A percentile compares a stretch with the other conserved stretches of the same genome.
These are phyloP conservation scores for Uropsilus gracilis DNA, from an alignment of 2,113 vertebrate species.

Conservation along the genomic window DNA sequence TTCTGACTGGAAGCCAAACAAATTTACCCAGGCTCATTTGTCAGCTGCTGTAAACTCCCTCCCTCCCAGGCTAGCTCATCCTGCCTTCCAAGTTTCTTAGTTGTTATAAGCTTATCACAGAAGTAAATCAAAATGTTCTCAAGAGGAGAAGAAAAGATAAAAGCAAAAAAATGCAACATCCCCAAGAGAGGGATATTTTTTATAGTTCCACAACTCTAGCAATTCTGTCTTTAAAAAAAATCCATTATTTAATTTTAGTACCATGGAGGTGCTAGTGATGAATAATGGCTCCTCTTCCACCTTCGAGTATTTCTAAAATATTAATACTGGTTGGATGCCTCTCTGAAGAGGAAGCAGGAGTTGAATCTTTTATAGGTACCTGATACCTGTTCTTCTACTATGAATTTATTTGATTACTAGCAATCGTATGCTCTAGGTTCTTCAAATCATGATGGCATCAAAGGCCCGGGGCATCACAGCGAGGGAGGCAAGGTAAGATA, in stretches of 20 bases:
- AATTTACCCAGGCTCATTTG: neutral
- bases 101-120: constrained; percentile 78
- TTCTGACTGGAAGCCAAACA: constrained; percentile 2
- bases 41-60: neutral
- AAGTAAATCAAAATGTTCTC: constrained; percentile 82
- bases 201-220: constrained; percentile 72
- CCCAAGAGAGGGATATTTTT: constrained; percentile 76
- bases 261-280: constrained; percentile 66
- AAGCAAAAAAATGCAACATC: constrained; percentile 73
- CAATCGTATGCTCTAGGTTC: neutral
- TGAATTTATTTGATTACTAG: neutral
- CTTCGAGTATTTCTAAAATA: constrained; percentile 80
- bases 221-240: constrained; percentile 76
- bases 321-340: constrained; percentile 74
- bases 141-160: constrained; percentile 79
- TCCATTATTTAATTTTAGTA: constrained; percentile 81
- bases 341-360: constrained; percentile 64
- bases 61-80: neutral
- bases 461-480: neutral
- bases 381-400: constrained; percentile 6
- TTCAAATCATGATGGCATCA: neutral
- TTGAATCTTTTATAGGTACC: constrained; percentile 69
- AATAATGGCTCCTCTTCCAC: constrained; percentile 66
- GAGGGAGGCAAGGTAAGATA: neutral
- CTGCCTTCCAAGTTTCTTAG: constrained; percentile 52